phyloP scores from a whole-genome alignment of 2,113 vertebrate species.

The Coptodon rendalli region DNA sequence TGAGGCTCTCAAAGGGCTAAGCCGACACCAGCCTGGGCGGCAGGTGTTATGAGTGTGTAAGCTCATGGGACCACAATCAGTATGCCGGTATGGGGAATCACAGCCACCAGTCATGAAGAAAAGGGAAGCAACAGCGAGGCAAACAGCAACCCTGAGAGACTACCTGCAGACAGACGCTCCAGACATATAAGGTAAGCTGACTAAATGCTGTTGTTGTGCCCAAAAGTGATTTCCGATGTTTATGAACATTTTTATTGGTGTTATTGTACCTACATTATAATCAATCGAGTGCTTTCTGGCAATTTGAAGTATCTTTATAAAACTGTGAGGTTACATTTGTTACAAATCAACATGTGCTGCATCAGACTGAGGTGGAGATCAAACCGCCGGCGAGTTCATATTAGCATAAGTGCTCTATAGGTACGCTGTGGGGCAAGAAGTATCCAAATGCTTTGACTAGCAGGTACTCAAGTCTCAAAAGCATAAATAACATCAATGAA shows the following conservation, averaged over 20 bases:
- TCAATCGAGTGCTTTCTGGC: not conserved
- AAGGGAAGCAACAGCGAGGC: not conserved
- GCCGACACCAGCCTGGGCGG: not conserved
- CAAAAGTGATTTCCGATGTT: not conserved
- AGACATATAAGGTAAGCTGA: not conserved
- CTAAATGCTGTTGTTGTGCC: not conserved
- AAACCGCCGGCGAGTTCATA: not conserved
- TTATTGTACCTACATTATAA: accelerated
- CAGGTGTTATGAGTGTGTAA: not conserved
- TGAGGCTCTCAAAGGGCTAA: not conserved
- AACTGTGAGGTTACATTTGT: not conserved
- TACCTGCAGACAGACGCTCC: not conserved
- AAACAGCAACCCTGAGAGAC: not conserved
- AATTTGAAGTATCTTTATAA: not conserved
- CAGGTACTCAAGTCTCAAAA: not conserved
- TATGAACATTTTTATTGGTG: not conserved
- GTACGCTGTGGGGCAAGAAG: not conserved
- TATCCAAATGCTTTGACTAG: accelerated
- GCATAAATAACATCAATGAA: not conserved
- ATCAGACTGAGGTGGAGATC: not conserved
- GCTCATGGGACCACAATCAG: accelerated
- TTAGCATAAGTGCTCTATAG: not conserved
- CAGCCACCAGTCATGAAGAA: not conserved
- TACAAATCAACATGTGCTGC: not conserved
- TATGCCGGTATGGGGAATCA: not conserved